Percentiles rank a stretch among this genome's conserved stretches.
These are phyloP conservation scores for Octopus sinensis DNA, from an alignment of 1,140 invertebrate genomes.

Conservation along the genomic window DNA sequence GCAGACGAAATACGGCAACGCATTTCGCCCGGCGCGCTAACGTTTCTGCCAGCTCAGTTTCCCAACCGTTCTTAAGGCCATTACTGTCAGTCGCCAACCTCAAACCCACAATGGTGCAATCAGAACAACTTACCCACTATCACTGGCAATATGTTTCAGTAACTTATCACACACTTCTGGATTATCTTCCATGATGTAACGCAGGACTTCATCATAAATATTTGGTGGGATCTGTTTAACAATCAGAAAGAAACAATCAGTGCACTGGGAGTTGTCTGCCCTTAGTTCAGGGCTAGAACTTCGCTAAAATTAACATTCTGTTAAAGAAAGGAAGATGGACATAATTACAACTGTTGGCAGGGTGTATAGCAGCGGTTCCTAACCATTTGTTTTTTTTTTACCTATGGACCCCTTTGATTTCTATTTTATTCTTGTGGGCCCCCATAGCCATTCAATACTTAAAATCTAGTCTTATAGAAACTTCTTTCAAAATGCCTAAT, in stretches of 20 bases:
- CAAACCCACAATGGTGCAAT: too few relatives aligned
- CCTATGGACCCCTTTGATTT: background rate
- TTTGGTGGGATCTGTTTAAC: conserved; percentile 68
- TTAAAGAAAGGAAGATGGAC: background rate
- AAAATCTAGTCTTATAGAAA: too few relatives aligned
- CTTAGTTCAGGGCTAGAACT: too few relatives aligned
- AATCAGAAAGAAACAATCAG: background rate
- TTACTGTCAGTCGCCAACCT: too few relatives aligned
- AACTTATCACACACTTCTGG: conserved; percentile 74
- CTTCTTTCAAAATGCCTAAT: too few relatives aligned
- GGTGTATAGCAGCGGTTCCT: background rate
- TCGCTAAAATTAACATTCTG: background rate
- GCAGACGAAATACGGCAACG: too few relatives aligned
- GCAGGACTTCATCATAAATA: conserved; percentile 78
- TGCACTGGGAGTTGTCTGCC: too few relatives aligned
- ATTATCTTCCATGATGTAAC: conserved; percentile 77
- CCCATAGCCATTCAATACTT: too few relatives aligned
- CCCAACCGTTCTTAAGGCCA: too few relatives aligned
- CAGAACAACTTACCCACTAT: conserved; percentile 50
- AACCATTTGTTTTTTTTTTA: background rate
- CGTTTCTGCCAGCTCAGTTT: too few relatives aligned
- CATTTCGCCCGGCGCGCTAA: too few relatives aligned
- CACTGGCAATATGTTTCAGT: conserved; percentile 60
- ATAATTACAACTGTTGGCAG: background rate
- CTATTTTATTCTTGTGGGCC: too few relatives aligned